Evolutionary conservation across 2,888 invertebrate genomes (phyloP), one percentile per base, ranked within the genome.

Genomic region (Dryocosmus kuriphilus): DNA sequence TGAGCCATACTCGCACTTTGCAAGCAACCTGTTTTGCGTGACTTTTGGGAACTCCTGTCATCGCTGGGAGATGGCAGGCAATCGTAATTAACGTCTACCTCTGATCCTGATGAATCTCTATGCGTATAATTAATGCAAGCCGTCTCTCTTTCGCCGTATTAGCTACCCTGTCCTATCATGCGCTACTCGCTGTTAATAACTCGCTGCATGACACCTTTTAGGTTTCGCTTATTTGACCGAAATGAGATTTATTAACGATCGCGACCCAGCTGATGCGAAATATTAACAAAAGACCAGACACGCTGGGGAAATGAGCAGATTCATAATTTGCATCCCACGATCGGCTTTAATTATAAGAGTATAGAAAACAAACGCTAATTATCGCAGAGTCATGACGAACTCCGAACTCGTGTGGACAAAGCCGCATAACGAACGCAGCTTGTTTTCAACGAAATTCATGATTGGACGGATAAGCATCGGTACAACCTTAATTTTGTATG

Each of bases 171-270:
- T 51, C 63, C 74, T 57, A 71, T 75, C 55, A 63, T 19, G 62
- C 62, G 41, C 75, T 61, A 61, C 51, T 71, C 19, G 51, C 46
- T 46, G 51, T 71, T 71, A 71, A 71, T 32, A 71, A 71, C 74
- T 57, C 38, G 74, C 22, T 61, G 75, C 51, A 79, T 82, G 83
- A 85, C 85, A 84, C 84, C 85, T 86, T 88, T 87, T 86, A 88
- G 87, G 84, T 84, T 84, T 77, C 84, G 82, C 81, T 84, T 83
- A 85, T 86, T 84, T 86, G 84, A 83, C 86, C 81, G 81, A 86
- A 86, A 88, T 83, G 84, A 83, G 84, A 88, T 87, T 88, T 88
- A 88, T 88, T 88, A 88, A 88, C 86, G 86, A 86, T 84, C 84
- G 75, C 55, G 81, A 76, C 76, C 81, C 80, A 79, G 77, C 78